Evolutionary conservation across 2,113 vertebrate genomes (phyloP).

Genomic region (Dromas ardeola): DNA sequence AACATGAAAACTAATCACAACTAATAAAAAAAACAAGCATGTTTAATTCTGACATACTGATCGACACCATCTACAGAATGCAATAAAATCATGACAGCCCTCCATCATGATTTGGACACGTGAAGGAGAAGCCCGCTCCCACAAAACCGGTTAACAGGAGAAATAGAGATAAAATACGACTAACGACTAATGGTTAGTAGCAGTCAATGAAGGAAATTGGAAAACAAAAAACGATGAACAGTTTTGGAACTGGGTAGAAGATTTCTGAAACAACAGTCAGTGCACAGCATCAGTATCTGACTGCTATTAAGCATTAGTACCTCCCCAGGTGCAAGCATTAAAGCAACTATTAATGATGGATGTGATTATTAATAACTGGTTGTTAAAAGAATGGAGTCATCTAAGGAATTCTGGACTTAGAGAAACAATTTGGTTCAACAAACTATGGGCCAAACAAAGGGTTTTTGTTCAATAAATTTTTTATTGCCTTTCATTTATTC

Average conservation of each 20-base stretch:
- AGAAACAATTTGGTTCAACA: constrained; percentile 84
- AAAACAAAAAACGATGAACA: constrained; percentile 75
- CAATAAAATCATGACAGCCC: constrained; percentile 88
- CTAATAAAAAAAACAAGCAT: constrained; percentile 90
- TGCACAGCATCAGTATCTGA: constrained; percentile 79
- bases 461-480: constrained; percentile 89
- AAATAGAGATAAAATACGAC: constrained; percentile 84
- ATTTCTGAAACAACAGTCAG: constrained; percentile 78
- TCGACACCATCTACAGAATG: constrained; percentile 88
- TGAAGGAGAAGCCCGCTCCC: constrained; percentile 83
- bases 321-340: constrained; percentile 88
- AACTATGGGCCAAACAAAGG: constrained; percentile 90
- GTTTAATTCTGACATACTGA: constrained; percentile 86
- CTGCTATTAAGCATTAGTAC: constrained; percentile 95
- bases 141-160: constrained; percentile 83
- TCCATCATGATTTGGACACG: constrained; percentile 88
- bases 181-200: constrained; percentile 90
- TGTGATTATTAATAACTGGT: constrained; percentile 92
- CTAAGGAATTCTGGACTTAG: constrained; percentile 81
- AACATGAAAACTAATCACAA: constrained; percentile 96
- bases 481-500: constrained; percentile 94
- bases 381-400: constrained; percentile 89
- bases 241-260: constrained; percentile 72
- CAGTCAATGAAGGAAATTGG: constrained; percentile 84
- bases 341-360: constrained; percentile 90